A percentile compares a stretch with the other conserved stretches of the same genome.
These are phyloP conservation scores for Bradypodion pumilum DNA, from an alignment of 2,797 vertebrate genomes.

Conservation along the genomic window DNA sequence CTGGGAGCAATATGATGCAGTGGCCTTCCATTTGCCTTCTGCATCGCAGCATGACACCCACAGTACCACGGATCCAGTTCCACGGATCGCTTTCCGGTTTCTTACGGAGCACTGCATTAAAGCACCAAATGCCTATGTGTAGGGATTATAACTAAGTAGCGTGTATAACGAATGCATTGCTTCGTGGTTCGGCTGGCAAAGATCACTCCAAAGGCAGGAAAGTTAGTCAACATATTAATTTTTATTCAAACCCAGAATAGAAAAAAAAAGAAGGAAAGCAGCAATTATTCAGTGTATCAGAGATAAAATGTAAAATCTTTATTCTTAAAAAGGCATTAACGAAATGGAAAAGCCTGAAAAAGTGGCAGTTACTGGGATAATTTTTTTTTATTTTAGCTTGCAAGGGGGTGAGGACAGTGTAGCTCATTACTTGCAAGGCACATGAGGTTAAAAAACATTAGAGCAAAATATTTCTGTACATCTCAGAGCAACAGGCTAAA, in stretches of 20 bases:
- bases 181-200: background rate
- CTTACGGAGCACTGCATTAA: too few species aligned
- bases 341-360: background rate
- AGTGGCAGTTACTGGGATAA: slow-evolving; percentile 3
- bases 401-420: background rate
- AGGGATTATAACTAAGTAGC: too few species aligned
- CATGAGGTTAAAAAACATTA: slow-evolving; percentile 19
- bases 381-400: background rate
- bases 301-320: background rate
- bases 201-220: background rate
- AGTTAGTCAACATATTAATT: slow-evolving; percentile 4
- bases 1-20: too few species aligned
- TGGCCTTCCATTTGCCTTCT: too few species aligned
- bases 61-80: too few species aligned
- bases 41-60: too few species aligned
- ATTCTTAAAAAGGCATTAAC: background rate
- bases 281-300: background rate
- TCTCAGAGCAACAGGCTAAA: background rate
- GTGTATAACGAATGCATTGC: too few species aligned
- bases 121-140: too few species aligned
- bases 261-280: background rate
- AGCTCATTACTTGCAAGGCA: background rate
- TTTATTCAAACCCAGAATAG: slow-evolving; percentile 14
- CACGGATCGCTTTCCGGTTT: too few species aligned
- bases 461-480: slow-evolving; percentile 24